phyloP scores from a whole-genome alignment of 2,797 vertebrate genomes.

The Fistularia tabacaria region DNA sequence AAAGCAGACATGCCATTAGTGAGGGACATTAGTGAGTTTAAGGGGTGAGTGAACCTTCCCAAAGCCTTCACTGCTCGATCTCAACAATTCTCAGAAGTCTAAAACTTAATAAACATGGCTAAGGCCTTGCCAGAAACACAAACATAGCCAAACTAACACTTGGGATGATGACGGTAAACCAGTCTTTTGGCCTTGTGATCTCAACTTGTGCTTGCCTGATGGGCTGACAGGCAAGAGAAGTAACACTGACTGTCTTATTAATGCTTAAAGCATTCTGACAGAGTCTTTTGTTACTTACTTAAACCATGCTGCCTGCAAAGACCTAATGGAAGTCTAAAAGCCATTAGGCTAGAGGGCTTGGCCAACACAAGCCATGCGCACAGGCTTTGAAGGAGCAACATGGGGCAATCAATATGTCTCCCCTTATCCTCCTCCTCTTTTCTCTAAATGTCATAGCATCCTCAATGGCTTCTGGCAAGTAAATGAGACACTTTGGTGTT shows the following conservation, averaged over 20 bases:
- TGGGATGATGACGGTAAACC: conserved; percentile 22
- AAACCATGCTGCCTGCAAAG: conserved; percentile 64
- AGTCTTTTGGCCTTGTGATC: conserved; percentile 23
- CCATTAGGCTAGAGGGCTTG: conserved; percentile 65
- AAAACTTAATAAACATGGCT: conserved; percentile 15
- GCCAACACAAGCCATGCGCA: conserved; percentile 62
- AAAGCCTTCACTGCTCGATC: conserved; percentile 38
- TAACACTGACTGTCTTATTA: conserved; percentile 63
- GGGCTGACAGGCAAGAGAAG: conserved; percentile 49
- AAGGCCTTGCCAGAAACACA: conserved; percentile 10
- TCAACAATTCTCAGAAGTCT: conserved; percentile 36
- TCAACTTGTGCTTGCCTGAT: conserved; percentile 36
- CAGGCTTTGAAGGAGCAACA: conserved; percentile 50
- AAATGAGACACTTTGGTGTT: conserved; percentile 47
- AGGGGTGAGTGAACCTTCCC: conserved; percentile 31
- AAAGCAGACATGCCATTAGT: conserved; percentile 5
- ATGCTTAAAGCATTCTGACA: conserved; percentile 71
- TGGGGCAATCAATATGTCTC: conserved; percentile 64
- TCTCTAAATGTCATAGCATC: conserved; percentile 47
- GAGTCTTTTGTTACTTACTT: conserved; percentile 76
- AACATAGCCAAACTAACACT: conserved; percentile 4
- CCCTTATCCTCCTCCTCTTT: conserved; percentile 25
- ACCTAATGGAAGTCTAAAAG: conserved; percentile 74
- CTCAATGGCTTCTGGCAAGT: conserved; percentile 51
- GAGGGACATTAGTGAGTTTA: conserved; percentile 28